These are phyloP conservation scores for Ammodytes dubius DNA, from an alignment of 2,113 vertebrate genomes.

Conservation along the genomic window DNA sequence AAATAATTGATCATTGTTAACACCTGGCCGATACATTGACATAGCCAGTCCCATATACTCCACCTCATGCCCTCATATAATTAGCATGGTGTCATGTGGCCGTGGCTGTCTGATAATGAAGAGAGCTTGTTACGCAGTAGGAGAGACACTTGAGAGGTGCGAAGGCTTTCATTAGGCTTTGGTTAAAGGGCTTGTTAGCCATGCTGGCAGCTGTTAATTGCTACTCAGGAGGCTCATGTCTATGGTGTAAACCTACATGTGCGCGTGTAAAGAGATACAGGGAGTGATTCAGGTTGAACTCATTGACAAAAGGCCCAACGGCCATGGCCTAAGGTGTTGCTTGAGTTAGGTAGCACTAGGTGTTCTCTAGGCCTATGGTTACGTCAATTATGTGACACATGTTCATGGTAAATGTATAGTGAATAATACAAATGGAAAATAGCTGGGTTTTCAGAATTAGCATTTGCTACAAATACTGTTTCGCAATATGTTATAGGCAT, in stretches of 20 bases:
- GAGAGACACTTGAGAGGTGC: slow-evolving; percentile 74
- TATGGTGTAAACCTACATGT: slow-evolving; percentile 40
- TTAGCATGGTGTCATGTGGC: slow-evolving; percentile 64
- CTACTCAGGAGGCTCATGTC: slow-evolving; percentile 64
- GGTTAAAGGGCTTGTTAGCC: slow-evolving; percentile 70
- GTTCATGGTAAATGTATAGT: background rate
- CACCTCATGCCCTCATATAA: slow-evolving; percentile 41
- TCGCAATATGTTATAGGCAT: too few species aligned
- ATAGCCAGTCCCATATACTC: slow-evolving; percentile 7
- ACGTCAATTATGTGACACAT: slow-evolving; percentile 1
- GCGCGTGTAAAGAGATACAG: background rate
- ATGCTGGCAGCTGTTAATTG: slow-evolving; percentile 77
- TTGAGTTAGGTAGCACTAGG: slow-evolving; percentile 5
- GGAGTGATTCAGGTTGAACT: slow-evolving; percentile 40
- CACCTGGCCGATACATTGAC: slow-evolving; percentile 26
- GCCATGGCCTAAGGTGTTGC: slow-evolving; percentile 19
- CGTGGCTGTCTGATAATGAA: slow-evolving; percentile 62
- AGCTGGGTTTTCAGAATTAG: background rate
- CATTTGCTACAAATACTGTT: background rate
- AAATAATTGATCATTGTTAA: slow-evolving; percentile 17
- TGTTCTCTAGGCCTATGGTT: background rate
- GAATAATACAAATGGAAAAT: background rate
- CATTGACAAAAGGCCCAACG: slow-evolving; percentile 34
- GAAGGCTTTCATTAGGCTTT: slow-evolving; percentile 66
- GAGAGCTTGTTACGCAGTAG: slow-evolving; percentile 70